A percentile compares a stretch with the other conserved stretches of the same genome.
Conservation (phyloP, 2,888 invertebrate genomes). For the Caradrina clavipalpis region DNA sequence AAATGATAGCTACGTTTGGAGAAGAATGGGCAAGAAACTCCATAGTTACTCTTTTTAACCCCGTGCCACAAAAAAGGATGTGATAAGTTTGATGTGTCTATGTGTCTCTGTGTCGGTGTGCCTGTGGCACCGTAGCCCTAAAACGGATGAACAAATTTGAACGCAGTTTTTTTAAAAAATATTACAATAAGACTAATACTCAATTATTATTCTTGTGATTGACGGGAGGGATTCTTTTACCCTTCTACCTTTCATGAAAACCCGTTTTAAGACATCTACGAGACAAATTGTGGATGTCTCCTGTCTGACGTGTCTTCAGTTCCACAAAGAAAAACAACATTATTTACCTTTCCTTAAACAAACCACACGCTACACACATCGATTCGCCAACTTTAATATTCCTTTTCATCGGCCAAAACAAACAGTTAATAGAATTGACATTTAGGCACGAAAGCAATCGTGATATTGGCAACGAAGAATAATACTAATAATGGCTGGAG, state of each 20-base stretch:
- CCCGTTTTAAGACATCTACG: background rate
- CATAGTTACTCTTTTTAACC: too few relatives aligned
- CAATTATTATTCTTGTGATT: background rate
- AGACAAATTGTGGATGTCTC: background rate
- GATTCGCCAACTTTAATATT: constrained; percentile 50
- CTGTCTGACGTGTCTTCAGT: background rate
- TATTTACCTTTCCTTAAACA: background rate
- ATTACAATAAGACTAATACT: too few relatives aligned
- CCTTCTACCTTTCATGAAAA: background rate
- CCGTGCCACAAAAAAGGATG: too few relatives aligned
- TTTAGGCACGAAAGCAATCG: constrained; percentile 62
- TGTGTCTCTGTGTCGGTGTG: too few relatives aligned
- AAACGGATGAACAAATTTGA: too few relatives aligned
- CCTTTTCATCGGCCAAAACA: constrained; percentile 47
- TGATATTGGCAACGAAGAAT: constrained; percentile 79
- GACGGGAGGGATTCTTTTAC: background rate
- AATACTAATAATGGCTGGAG: constrained; percentile 82
- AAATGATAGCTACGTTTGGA: too few relatives aligned
- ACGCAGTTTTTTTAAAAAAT: too few relatives aligned
- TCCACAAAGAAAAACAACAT: background rate
- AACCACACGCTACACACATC: background rate
- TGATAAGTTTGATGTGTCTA: too few relatives aligned
- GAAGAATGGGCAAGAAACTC: too few relatives aligned
- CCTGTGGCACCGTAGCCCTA: too few relatives aligned
- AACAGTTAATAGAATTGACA: constrained; percentile 61